Evolutionary conservation across 2,113 vertebrate species (phyloP), one percentile per base, ranked within the genome.

Genomic region (Plectropomus leopardus): DNA sequence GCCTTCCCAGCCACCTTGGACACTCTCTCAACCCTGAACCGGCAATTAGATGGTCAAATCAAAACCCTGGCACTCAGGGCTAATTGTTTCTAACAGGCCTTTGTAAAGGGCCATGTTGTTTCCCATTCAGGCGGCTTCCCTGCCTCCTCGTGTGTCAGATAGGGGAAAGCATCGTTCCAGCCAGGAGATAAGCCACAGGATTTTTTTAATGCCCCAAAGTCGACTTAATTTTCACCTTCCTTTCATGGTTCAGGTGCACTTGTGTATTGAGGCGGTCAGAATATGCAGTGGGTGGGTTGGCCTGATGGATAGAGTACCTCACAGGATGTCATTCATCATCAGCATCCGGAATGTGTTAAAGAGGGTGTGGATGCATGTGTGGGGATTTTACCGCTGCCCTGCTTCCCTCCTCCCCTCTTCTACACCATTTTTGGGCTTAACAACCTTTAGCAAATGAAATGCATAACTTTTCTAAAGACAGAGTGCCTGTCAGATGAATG

Each of bases 71-170:
- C 82, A 72, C 83, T 86, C 86, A 81, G 84, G 80, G 85, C 90
- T 91, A 91, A 94, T 93, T 93, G 94, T 93, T 93, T 93, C 93
- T 93, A 89, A 78, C 86, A 65, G 85, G 82, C 79, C 84, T 92
- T 92, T 93, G 89, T 91, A 84, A 89, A 89, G 85, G 78, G 67
- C 85, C 90, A 84, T 90, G 91, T 85, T 87, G 83, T 89, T 90
- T 87, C 80, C 88, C 78, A 91, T 95, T 94, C 88, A 94, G 79
- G 42, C 78, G 66, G 60, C 75, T 83, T 77, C 83, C 83, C 78
- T 83, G 78, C 66, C 88, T 92, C 88, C 90, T 88, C 80, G 88
- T 92, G 90, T 89, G 92, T 91, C 83, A 86, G 87, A 90, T 90
- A 82, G 88, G 84, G 87, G 85, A 88, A 83, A 88, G 77, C 82